Evolutionary conservation across 1,140 invertebrate genomes (phyloP), one percentile per base, ranked within the genome.

Genomic region (Platyura marginata): DNA sequence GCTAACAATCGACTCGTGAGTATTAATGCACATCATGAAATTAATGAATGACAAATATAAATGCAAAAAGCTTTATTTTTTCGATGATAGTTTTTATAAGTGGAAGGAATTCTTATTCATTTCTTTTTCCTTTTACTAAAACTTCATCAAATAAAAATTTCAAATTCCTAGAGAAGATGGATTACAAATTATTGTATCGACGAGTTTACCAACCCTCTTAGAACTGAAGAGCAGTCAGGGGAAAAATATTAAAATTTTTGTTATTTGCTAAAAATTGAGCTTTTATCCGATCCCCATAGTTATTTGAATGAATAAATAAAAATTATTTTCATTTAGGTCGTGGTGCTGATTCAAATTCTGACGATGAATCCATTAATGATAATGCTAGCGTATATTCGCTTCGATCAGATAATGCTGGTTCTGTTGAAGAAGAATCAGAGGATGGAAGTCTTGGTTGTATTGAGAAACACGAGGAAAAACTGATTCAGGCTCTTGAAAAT

Each of bases 381-480:
- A 80, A 80, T 62, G 71, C 66, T 2, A 81, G 77, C 49, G 66
- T 79, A 8, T 69, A 69, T 46, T 79, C 77, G 49, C 68, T 69
- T 38, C 60, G 69, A 33, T 81, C 79, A 0, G 79, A 82, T 46
- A 69, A 63, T 43, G 64, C 65, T 20, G 71, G 70, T 49, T 65
- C 72, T 33, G 51, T 69, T n/a, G 75, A 77, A 19, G 77, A 79
- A 11, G 65, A 61, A 21, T 42, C 47, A 41, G 58, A 61, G 29
- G 57, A 57, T 45, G 25, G 6, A 8, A 13, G 6, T 13, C 36
- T 55, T 29, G 41, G 40, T 40, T 54, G 54, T 34, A 58, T 54
- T 20, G 89, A 94, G 55, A 72, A 79, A 33, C 80, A 90, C 52
- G 90, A 95, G 62, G 88, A 93, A 40, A 89, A 91, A 61, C 63